Percentiles rank a stretch among this genome's conserved stretches.
phyloP scores from a whole-genome alignment of 1,140 invertebrate genomes.

The Heterodera schachtii region DNA sequence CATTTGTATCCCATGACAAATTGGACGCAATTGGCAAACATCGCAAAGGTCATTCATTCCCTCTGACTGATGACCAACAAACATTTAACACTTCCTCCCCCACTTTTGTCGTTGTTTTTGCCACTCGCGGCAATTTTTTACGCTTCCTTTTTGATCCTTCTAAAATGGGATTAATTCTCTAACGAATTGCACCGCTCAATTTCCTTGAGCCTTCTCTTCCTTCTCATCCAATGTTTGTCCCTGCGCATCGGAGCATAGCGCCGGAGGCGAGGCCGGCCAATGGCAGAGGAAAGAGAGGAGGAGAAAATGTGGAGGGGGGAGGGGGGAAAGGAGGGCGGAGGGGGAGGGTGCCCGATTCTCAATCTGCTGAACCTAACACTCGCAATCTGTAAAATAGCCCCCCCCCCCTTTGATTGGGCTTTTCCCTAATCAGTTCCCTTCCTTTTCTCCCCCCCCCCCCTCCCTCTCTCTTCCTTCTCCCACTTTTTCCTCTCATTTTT shows the following conservation, averaged over 20 bases:
- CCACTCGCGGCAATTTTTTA: background rate
- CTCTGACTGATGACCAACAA: background rate
- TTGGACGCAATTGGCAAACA: background rate
- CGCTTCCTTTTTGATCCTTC: background rate
- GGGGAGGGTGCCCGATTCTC: background rate
- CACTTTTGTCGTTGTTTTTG: background rate
- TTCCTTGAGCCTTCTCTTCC: background rate
- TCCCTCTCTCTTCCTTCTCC: background rate
- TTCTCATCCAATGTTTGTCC: background rate
- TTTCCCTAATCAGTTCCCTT: background rate
- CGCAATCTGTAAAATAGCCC: too few species aligned
- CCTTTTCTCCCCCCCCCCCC: background rate
- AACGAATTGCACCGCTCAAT: background rate
- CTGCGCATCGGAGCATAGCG: background rate
- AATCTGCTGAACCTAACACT: too few species aligned
- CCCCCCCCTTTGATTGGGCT: background rate
- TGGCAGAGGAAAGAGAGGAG: background rate
- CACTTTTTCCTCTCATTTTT: background rate
- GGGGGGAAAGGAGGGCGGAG: too few species aligned
- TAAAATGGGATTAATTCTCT: background rate
- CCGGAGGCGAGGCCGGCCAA: background rate
- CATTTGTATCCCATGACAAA: background rate
- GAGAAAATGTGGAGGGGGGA: background rate
- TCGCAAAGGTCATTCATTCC: background rate
- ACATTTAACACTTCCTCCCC: background rate